A percentile compares a stretch with the other conserved stretches of the same genome.
phyloP scores from a whole-genome alignment of 2,888 invertebrate genomes.

The Eupithecia dodoneata region DNA sequence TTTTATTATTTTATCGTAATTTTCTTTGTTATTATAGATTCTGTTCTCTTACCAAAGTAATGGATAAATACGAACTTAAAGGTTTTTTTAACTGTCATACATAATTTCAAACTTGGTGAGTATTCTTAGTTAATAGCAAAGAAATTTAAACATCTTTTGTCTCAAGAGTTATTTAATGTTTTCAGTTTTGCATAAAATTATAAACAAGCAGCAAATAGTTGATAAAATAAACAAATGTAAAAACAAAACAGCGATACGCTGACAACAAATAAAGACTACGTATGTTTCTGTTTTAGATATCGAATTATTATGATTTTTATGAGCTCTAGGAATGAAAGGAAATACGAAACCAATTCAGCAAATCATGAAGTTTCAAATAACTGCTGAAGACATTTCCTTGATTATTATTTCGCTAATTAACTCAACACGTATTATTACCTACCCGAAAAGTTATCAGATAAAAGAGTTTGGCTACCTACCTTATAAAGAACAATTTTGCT shows the following conservation, averaged over 20 bases:
- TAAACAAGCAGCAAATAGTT: not conserved
- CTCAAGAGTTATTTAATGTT: not conserved
- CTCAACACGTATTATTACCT: not conserved
- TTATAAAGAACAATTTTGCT: too few species aligned
- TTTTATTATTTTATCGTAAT: too few species aligned
- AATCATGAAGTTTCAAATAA: slow-evolving; percentile 23
- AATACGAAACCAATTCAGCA: slow-evolving; percentile 19
- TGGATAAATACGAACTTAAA: not conserved
- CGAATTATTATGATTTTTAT: not conserved
- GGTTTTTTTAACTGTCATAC: not conserved
- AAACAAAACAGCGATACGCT: not conserved
- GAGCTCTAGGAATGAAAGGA: slow-evolving; percentile 15
- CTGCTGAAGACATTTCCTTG: slow-evolving; percentile 21
- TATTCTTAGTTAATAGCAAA: too few species aligned
- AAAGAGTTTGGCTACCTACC: too few species aligned
- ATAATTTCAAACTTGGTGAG: too few species aligned
- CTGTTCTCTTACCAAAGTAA: not conserved
- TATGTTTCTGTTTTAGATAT: not conserved
- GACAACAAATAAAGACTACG: not conserved
- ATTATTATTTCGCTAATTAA: slow-evolving; percentile 11
- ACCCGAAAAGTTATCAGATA: not conserved
- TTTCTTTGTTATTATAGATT: too few species aligned
- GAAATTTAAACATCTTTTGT: not conserved
- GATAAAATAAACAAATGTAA: not conserved
- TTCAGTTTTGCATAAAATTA: not conserved